phyloP scores from a whole-genome alignment of 2,888 invertebrate genomes.

The Scrobipalpa atriplicella region DNA sequence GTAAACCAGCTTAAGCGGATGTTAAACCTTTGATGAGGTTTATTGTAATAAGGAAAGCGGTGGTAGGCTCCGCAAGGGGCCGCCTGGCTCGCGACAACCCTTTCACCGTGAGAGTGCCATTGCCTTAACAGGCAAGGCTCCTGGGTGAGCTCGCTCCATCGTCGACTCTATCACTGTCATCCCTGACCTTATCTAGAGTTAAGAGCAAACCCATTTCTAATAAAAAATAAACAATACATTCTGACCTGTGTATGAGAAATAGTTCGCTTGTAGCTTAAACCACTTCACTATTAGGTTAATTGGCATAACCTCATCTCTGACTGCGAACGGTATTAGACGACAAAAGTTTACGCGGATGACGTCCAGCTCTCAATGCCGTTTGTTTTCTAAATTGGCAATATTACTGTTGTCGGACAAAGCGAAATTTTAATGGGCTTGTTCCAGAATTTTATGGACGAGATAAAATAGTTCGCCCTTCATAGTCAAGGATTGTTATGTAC shows the following conservation, averaged over 20 bases:
- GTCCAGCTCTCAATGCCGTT: background rate
- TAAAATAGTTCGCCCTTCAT: background rate
- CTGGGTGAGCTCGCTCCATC: too few relatives aligned
- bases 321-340: constrained; percentile 34
- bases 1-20: too few relatives aligned
- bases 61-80: too few relatives aligned
- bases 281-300: constrained; percentile 32
- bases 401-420: constrained; percentile 3
- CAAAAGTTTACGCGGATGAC: constrained; percentile 21
- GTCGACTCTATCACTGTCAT: too few relatives aligned
- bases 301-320: constrained; percentile 34
- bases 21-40: too few relatives aligned
- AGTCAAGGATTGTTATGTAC: too few relatives aligned
- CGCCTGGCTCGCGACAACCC: too few relatives aligned
- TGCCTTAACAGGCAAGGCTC: too few relatives aligned
- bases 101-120: too few relatives aligned
- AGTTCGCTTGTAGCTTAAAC: constrained; percentile 28
- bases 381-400: background rate
- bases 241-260: background rate
- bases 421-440: background rate
- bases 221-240: too few relatives aligned
- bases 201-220: constrained; percentile 9
- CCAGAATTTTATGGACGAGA: background rate
- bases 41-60: too few relatives aligned
- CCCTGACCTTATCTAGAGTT: too few relatives aligned